phyloP scores from a whole-genome alignment of 2,797 vertebrate genomes.

The Centropyge bicolor region DNA sequence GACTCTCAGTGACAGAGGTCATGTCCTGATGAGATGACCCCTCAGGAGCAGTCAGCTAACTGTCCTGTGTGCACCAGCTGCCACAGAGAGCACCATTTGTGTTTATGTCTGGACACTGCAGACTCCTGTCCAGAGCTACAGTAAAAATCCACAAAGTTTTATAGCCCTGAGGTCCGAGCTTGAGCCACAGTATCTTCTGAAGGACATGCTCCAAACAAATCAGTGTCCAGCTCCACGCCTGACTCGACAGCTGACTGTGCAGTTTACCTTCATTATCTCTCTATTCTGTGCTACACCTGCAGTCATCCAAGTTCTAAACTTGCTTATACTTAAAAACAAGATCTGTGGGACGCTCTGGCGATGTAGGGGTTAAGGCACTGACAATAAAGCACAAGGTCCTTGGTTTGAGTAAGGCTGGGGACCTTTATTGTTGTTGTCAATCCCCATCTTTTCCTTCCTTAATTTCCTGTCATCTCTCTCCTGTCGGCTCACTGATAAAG shows the following conservation, averaged over 20 bases:
- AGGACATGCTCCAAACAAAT: conserved; percentile 19
- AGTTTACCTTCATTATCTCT: conserved; percentile 3
- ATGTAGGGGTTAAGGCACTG: accelerated
- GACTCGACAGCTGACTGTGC: conserved; percentile 19
- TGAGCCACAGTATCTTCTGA: conserved; percentile 20
- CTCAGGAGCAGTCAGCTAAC: conserved; percentile 10
- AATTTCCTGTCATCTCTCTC: neutral
- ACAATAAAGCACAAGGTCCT: neutral
- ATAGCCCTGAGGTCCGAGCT: conserved; percentile 46
- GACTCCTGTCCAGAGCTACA: neutral
- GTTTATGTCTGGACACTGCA: neutral
- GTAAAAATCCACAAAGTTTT: conserved; percentile 38
- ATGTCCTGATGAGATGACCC: conserved; percentile 24
- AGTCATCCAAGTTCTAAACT: neutral
- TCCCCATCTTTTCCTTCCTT: neutral
- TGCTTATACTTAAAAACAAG: conserved; percentile 6
- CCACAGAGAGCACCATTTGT: conserved; percentile 14
- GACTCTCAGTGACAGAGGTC: conserved; percentile 24
- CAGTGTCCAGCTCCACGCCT: conserved; percentile 7
- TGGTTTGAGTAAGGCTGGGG: neutral
- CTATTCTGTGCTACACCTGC: neutral
- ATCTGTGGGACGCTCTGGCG: neutral
- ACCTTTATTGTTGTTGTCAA: neutral
- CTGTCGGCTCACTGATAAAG: neutral
- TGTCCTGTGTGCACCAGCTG: conserved; percentile 40